Percentiles rank a stretch among this genome's conserved stretches.
These are phyloP conservation scores for Dynastes maya DNA, from an alignment of 2,888 invertebrate genomes.

Conservation along the genomic window DNA sequence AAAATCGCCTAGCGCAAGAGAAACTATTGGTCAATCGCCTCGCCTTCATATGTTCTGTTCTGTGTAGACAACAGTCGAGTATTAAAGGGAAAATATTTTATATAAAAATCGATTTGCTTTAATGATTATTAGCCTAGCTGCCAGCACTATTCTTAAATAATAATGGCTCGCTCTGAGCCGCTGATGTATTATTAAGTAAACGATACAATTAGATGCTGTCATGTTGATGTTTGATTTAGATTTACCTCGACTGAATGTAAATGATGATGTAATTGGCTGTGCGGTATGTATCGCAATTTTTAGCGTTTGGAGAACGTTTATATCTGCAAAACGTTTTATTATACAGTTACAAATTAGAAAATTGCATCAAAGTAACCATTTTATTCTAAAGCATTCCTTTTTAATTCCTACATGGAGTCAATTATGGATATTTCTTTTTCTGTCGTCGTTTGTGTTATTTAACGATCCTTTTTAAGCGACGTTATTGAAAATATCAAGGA, in stretches of 20 bases:
- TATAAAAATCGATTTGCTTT: conserved; percentile 19
- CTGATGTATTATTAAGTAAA: conserved; percentile 2
- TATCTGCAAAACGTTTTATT: too few relatives aligned
- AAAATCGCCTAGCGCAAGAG: conserved; percentile 9
- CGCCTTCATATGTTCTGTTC: not conserved
- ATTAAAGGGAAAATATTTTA: conserved; percentile 4
- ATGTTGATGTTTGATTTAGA: not conserved
- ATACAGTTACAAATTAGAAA: too few relatives aligned
- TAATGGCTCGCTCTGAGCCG: not conserved
- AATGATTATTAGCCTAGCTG: conserved; percentile 4
- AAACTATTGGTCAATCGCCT: conserved; percentile 21
- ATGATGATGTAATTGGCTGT: not conserved
- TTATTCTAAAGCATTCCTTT: too few relatives aligned
- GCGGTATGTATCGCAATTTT: too few relatives aligned
- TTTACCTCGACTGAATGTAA: not conserved
- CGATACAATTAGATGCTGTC: not conserved
- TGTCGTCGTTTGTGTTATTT: too few relatives aligned
- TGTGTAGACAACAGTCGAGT: not conserved
- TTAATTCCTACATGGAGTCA: too few relatives aligned
- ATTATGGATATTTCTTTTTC: too few relatives aligned
- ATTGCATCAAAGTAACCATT: too few relatives aligned
- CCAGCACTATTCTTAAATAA: not conserved
- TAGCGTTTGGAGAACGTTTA: too few relatives aligned
- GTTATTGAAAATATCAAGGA: too few relatives aligned
- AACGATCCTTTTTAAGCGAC: too few relatives aligned